Evolutionary conservation across 2,113 vertebrate genomes (phyloP).

Genomic region (Colistium nudipinnis): DNA sequence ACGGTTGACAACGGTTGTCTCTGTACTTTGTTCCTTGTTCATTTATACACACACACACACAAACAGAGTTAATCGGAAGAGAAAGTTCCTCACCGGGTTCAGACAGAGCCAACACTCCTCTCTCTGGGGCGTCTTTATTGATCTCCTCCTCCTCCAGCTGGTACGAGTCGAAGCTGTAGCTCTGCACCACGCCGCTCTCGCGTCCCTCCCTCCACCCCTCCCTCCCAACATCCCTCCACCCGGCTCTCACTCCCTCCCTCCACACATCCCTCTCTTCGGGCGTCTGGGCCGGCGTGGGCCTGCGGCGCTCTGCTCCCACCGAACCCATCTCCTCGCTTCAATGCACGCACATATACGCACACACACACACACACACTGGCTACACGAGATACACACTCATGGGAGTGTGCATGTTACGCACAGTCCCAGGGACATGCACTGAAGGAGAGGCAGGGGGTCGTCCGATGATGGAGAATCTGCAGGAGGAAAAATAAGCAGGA

Average conservation of each 20-base stretch:
- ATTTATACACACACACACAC: conserved; percentile 31
- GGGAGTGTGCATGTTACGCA: conserved; percentile 53
- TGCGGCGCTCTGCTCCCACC: conserved; percentile 84
- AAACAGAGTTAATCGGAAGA: conserved; percentile 13
- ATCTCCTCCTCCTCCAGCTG: conserved; percentile 91
- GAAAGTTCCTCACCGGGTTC: conserved; percentile 85
- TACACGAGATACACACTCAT: conserved; percentile 29
- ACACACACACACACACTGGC: conserved; percentile 17
- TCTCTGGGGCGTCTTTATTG: conserved; percentile 82
- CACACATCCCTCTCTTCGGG: conserved; percentile 79
- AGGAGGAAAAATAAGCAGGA: conserved; percentile 24
- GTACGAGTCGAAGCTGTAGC: conserved; percentile 94
- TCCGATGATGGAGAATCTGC: conserved; percentile 61
- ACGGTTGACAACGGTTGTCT: too few species aligned
- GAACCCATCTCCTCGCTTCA: conserved; percentile 81
- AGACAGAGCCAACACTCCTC: conserved; percentile 85
- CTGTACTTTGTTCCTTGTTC: conserved; percentile 1
- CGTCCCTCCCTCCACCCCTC: conserved; percentile 73
- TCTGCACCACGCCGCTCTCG: conserved; percentile 87
- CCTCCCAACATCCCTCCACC: conserved; percentile 66
- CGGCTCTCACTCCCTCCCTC: conserved; percentile 62
- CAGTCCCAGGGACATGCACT: conserved; percentile 21
- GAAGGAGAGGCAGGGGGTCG: conserved; percentile 40
- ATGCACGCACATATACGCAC: neutral
- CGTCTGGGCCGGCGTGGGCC: conserved; percentile 80